Evolutionary conservation across 2,888 invertebrate species (phyloP).

Genomic region (Ophion ellenae): DNA sequence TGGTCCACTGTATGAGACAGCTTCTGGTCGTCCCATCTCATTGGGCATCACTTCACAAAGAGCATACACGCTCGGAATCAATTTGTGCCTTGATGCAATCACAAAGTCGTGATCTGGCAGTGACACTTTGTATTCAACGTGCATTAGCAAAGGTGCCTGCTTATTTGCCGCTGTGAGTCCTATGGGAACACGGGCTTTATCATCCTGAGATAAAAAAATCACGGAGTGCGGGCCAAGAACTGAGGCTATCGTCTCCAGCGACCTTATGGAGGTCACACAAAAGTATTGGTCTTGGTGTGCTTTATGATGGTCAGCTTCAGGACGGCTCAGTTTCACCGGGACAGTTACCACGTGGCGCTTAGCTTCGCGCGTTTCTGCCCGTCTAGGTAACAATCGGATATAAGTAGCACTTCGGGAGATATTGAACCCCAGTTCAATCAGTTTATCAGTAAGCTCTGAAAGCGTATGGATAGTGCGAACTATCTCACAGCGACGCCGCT

Average conservation of each 20-base stretch:
- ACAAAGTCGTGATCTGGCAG: slow-evolving; percentile 78
- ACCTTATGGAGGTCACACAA: slow-evolving; percentile 53
- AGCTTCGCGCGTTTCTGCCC: slow-evolving; percentile 69
- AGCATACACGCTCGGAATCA: slow-evolving; percentile 78
- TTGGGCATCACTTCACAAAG: slow-evolving; percentile 70
- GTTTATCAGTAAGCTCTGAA: slow-evolving; percentile 59
- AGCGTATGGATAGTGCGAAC: slow-evolving; percentile 65
- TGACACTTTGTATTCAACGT: slow-evolving; percentile 71
- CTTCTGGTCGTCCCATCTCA: slow-evolving; percentile 73
- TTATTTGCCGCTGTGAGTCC: slow-evolving; percentile 81
- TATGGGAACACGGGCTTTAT: slow-evolving; percentile 79
- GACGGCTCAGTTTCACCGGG: slow-evolving; percentile 70
- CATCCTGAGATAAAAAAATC: slow-evolving; percentile 75
- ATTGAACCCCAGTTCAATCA: slow-evolving; percentile 56
- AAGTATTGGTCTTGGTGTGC: slow-evolving; percentile 57
- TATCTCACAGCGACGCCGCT: slow-evolving; percentile 70
- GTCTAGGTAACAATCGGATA: slow-evolving; percentile 69
- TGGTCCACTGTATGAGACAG: slow-evolving; percentile 81
- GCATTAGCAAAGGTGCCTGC: slow-evolving; percentile 78
- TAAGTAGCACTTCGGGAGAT: slow-evolving; percentile 68
- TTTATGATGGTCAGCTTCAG: slow-evolving; percentile 55
- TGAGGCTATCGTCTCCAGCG: slow-evolving; percentile 69
- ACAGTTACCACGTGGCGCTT: slow-evolving; percentile 73
- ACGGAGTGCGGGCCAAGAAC: slow-evolving; percentile 63
- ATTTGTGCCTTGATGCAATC: slow-evolving; percentile 74